Base-by-base conservation (phyloP, 2,113 vertebrate species). In the Megaleporinus macrocephalus region DNA sequence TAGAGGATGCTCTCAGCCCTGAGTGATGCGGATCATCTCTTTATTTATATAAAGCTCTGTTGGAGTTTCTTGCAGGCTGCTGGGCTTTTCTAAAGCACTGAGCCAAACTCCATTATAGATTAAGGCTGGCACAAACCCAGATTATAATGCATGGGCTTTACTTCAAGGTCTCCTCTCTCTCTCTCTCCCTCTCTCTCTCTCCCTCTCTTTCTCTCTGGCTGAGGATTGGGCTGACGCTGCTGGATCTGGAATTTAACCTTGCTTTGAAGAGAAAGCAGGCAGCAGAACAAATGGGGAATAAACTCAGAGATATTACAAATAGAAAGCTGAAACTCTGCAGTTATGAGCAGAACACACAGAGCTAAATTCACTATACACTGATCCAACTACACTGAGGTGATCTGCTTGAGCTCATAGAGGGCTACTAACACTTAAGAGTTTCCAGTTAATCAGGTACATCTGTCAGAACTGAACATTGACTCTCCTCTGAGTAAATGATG, bases 231-330 rank as follows among this genome's bases (percentile, higher is more conserved):
- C 83, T 84, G 83, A 84, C 80, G 73, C 55, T 3, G 73, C 66
- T 41, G 18, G 73, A 84, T 76, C 75, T 71, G 44, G 83, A 78
- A 80, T 74, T 20, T 76, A 74, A 84, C 78, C 73, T 80, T 84
- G 78, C 78, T 62, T 63, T 44, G 36, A 11, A 22, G 16, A 27
- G 75, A 47, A 36, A 59, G 5, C 75, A 49, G 33, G 51, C 74
- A 62, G 55, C 0, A 68, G 66, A 84, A 36, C 41, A 72, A 71
- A 70, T 70, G 53, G 76, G 53, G 73, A 82, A 70, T 77, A 65
- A 49, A 20, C 53, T 22, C 73, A 61, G 22, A 47, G 73, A 22
- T 55, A 47, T 75, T 51, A 77, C 53, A 68, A 69, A 70, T 57
- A 15, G 49, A 61, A 49, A 20, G 24, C 47, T 59, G 57, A 61